phyloP scores from a whole-genome alignment of 2,888 invertebrate genomes.

The Drosophila pullipes region DNA sequence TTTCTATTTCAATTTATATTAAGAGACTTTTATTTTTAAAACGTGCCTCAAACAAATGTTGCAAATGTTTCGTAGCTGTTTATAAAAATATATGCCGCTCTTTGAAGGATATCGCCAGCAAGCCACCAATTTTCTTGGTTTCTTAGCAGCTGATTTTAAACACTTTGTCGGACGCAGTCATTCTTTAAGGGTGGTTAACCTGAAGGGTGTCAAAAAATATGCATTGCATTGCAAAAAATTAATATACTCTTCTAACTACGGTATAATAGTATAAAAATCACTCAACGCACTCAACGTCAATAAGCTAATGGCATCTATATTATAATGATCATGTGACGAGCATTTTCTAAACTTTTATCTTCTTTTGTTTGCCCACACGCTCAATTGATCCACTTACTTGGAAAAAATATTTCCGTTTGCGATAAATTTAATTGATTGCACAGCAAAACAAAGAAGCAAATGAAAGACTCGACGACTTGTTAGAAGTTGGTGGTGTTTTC shows the following conservation, averaged over 20 bases:
- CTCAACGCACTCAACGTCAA: constrained; percentile 12
- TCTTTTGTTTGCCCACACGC: constrained; percentile 10
- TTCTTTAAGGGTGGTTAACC: neutral
- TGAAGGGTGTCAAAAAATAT: neutral
- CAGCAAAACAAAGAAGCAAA: constrained; percentile 12
- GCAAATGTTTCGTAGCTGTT: neutral
- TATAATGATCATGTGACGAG: constrained; percentile 19
- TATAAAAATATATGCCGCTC: neutral
- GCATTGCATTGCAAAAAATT: neutral
- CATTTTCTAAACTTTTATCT: constrained; percentile 16
- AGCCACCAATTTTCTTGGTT: neutral
- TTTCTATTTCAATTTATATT: neutral
- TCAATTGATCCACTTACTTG: constrained; percentile 49
- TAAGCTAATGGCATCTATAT: constrained; percentile 12
- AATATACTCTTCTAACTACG: neutral
- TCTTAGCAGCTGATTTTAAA: neutral
- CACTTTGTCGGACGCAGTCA: neutral
- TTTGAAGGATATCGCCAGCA: neutral
- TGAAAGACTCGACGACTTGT: constrained; percentile 36
- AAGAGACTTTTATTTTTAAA: neutral
- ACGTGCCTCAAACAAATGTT: neutral
- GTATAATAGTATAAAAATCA: neutral
- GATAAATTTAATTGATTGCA: constrained; percentile 41
- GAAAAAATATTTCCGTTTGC: constrained; percentile 28
- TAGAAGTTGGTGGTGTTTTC: constrained; percentile 24